A percentile compares a stretch with the other conserved stretches of the same genome.
Conservation (phyloP, 2,113 vertebrate genomes). For the Pungitius pungitius region DNA sequence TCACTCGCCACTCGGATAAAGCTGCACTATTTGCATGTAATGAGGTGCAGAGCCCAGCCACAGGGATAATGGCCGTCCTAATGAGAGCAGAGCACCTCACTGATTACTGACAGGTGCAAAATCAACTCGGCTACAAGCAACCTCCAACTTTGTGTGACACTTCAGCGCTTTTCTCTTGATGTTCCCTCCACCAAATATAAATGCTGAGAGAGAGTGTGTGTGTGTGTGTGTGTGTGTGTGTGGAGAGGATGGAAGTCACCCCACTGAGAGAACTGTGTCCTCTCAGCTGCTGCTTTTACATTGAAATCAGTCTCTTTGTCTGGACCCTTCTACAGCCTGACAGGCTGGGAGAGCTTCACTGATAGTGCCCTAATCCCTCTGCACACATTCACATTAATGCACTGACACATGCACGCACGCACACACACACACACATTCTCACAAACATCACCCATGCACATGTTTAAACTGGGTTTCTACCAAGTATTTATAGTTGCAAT, state of each 20-base stretch:
- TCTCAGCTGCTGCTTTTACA: constrained; percentile 76
- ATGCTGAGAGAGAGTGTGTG: background rate
- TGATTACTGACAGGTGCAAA: constrained; percentile 75
- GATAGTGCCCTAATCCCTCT: constrained; percentile 65
- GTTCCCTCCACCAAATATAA: constrained; percentile 11
- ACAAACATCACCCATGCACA: constrained; percentile 13
- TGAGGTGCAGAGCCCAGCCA: constrained; percentile 77
- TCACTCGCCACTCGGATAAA: constrained; percentile 82
- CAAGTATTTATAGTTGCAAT: background rate
- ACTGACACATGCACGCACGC: constrained; percentile 45
- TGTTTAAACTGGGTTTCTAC: constrained; percentile 4
- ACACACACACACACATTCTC: constrained; percentile 39
- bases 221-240: constrained; percentile 13
- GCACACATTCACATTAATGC: constrained; percentile 53
- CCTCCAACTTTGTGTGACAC: background rate
- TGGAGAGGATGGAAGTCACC: constrained; percentile 69
- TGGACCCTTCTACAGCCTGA: constrained; percentile 48
- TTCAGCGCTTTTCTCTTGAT: background rate
- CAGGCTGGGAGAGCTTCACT: constrained; percentile 55
- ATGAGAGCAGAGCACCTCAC: constrained; percentile 56
- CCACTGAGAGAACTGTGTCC: constrained; percentile 66
- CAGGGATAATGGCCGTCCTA: constrained; percentile 67
- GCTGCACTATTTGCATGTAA: constrained; percentile 84
- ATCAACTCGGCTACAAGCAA: background rate
- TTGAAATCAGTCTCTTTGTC: constrained; percentile 77